phyloP scores from a whole-genome alignment of 1,140 invertebrate species.

The Drosophila sp. region DNA sequence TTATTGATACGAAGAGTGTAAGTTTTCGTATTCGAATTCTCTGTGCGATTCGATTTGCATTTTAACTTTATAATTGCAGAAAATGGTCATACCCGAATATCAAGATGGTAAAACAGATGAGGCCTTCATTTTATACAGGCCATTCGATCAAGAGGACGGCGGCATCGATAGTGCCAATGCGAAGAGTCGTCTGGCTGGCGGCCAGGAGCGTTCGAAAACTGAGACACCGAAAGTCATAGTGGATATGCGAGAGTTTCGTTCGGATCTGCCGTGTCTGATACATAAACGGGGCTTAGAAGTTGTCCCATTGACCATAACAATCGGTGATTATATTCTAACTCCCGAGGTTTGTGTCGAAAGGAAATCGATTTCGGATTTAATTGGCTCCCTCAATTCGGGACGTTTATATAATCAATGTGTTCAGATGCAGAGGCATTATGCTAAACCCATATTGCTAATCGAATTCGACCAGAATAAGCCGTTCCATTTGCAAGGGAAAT shows the following conservation, averaged over 20 bases:
- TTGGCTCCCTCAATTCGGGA: constrained; percentile 97
- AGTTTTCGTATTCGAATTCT: constrained; percentile 56
- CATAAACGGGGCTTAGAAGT: constrained; percentile 97
- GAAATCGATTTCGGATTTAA: constrained; percentile 98
- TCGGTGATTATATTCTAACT: constrained; percentile 99
- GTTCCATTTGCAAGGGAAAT: constrained; percentile 93
- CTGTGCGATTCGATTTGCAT: neutral
- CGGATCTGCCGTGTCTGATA: constrained; percentile 96
- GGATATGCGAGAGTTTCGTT: constrained; percentile 99
- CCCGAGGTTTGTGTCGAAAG: constrained; percentile 98
- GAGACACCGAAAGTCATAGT: constrained; percentile 90
- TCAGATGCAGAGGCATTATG: constrained; percentile 94
- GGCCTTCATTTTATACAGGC: constrained; percentile 85
- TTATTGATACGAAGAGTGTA: constrained; percentile 96
- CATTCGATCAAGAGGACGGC: constrained; percentile 46
- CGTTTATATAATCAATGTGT: constrained; percentile 97
- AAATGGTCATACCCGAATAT: constrained; percentile 95
- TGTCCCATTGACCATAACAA: constrained; percentile 94
- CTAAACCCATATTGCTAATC: constrained; percentile 95
- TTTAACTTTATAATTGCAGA: constrained; percentile 84
- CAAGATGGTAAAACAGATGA: constrained; percentile 93
- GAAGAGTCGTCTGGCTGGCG: constrained; percentile 88
- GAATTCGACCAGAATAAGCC: constrained; percentile 98
- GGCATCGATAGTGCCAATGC: constrained; percentile 61
- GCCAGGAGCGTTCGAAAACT: constrained; percentile 66